Conservation (phyloP, 2,888 invertebrate genomes). For the Amphipoea lucens region DNA sequence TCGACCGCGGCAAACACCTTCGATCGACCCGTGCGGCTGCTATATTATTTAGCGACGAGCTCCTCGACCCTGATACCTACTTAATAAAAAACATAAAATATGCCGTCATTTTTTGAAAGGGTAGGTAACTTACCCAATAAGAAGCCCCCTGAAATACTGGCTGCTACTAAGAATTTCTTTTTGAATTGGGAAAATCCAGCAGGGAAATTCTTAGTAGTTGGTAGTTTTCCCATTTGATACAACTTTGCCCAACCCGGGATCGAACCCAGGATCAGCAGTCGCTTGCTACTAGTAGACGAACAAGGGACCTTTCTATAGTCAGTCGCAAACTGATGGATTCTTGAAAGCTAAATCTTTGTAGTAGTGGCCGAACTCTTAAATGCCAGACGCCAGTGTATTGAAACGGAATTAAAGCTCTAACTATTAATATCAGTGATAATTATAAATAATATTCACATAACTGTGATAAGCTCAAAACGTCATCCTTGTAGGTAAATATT, state of each 20-base stretch:
- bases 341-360: not conserved
- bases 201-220: too few species aligned
- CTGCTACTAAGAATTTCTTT: not conserved
- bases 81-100: too few species aligned
- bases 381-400: not conserved
- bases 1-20: too few species aligned
- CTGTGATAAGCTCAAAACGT: constrained; percentile 42
- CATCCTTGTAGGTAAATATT: constrained; percentile 38
- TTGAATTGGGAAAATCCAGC: not conserved
- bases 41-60: too few species aligned
- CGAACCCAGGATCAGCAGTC: not conserved
- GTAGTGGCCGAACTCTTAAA: not conserved
- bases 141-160: not conserved
- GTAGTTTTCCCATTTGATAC: not conserved
- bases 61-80: too few species aligned
- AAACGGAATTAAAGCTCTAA: not conserved
- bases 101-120: not conserved
- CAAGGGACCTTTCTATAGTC: not conserved
- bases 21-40: too few species aligned
- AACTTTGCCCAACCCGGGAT: not conserved
- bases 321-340: not conserved
- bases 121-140: not conserved
- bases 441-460: constrained; percentile 24
- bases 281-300: not conserved
- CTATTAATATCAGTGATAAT: constrained; percentile 28